Evolutionary conservation across 2,113 vertebrate species (phyloP), one percentile per base, ranked within the genome.

Genomic region (Nicator chloris): DNA sequence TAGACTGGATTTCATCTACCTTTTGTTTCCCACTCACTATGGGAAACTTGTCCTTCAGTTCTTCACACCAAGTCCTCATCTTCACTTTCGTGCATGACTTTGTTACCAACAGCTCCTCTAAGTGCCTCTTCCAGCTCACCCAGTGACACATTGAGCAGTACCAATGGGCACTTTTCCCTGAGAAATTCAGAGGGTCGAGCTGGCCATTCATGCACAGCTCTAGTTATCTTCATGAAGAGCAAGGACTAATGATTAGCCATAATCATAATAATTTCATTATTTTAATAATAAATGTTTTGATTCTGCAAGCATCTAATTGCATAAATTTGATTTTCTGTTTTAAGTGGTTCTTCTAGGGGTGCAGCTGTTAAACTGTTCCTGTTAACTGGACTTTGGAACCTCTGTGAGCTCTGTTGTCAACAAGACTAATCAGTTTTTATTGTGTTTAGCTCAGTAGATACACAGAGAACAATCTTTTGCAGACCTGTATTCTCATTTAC

Each of bases 381-480:
- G 39, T 57, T 50, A 79, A 70, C 39, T 75, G 96, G 90, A 96
- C 95, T 96, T 95, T 94, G 95, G 82, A 83, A 94, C 61, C 37
- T 68, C 76, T 40, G 0, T 8, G 40, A 75, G 49, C 85, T 86
- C 78, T 49, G 76, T 6, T 66, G 90, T 69, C 82, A 93, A 63
- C 79, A 88, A 15, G n/a, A 88, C 49, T n/a, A 54, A 89, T 26
- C 21, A 44, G 35, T 57, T 83, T 90, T 88, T 75, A 90, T 53
- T 75, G 47, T 54, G 42, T 78, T 94, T 65, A 65, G 31, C 27
- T 76, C 93, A 47, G 72, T 31, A 65, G 42, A n/a, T 20, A 78
- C 76, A 69, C 57, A 51, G 20, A 84, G 50, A 66, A 80, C 0
- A 0, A 86, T 16, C 9, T 76, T 72, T 37, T 33, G 47, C 57